Percentiles rank a stretch among this genome's conserved stretches.
These are phyloP conservation scores for Eleutherodactylus coqui DNA, from an alignment of 2,797 vertebrate genomes.

Conservation along the genomic window DNA sequence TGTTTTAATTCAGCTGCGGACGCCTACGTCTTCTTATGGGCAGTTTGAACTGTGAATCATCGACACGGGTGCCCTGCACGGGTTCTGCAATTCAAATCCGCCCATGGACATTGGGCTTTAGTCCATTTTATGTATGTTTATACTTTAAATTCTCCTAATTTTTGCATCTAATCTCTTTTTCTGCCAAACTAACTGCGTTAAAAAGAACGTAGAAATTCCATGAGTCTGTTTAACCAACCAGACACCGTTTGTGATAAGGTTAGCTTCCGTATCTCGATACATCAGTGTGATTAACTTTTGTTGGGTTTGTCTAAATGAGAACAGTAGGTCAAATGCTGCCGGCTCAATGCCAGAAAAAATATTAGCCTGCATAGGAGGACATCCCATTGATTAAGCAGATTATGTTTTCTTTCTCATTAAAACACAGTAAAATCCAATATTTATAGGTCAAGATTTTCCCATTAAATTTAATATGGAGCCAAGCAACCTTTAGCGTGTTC, in stretches of 20 bases:
- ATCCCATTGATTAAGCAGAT: background rate
- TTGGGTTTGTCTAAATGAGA: background rate
- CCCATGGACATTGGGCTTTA: too few species aligned
- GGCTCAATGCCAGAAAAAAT: background rate
- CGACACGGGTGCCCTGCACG: too few species aligned
- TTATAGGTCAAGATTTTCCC: constrained; percentile 3
- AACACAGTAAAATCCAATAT: background rate
- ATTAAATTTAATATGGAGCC: background rate
- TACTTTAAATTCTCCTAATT: background rate
- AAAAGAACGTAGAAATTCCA: too few species aligned
- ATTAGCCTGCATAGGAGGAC: background rate
- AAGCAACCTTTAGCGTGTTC: background rate
- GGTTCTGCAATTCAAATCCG: too few species aligned
- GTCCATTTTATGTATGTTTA: too few species aligned
- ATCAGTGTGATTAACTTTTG: background rate
- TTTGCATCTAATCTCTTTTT: background rate
- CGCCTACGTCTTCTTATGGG: too few species aligned
- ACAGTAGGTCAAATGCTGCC: background rate
- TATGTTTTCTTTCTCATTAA: background rate
- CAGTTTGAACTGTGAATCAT: too few species aligned
- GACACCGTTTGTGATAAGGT: background rate
- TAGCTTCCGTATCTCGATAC: background rate
- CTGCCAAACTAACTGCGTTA: too few species aligned
- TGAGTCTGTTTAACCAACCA: too few species aligned
- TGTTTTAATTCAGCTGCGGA: too few species aligned